A percentile compares a stretch with the other conserved stretches of the same genome.
Evolutionary conservation across 2,797 vertebrate species (phyloP).

Genomic region (Linurgus olivaceus): DNA sequence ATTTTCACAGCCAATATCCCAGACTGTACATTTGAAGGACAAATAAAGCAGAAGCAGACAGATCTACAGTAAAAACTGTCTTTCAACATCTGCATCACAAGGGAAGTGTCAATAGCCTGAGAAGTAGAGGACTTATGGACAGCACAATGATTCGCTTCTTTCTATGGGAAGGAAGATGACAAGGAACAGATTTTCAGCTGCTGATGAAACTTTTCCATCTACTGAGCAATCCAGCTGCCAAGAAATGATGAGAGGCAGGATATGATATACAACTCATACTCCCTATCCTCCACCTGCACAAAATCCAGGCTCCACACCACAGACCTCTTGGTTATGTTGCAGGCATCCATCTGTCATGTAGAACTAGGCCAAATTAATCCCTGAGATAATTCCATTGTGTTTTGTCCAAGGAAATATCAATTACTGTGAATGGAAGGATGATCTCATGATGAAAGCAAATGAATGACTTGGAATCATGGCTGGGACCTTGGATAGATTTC

Average conservation of each 20-base stretch:
- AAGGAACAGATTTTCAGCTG: constrained; percentile 78
- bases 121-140: constrained; percentile 57
- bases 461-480: neutral
- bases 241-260: constrained; percentile 72
- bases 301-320: neutral
- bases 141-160: constrained; percentile 57
- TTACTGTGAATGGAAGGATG: constrained; percentile 29
- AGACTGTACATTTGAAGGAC: constrained; percentile 25
- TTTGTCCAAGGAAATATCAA: constrained; percentile 31
- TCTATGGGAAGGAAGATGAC: constrained; percentile 73
- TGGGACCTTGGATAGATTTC: neutral
- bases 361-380: constrained; percentile 42
- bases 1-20: constrained; percentile 23
- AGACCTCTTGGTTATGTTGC: constrained; percentile 32
- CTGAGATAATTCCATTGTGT: constrained; percentile 19
- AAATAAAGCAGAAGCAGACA: constrained; percentile 56
- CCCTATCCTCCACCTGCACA: constrained; percentile 58
- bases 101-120: constrained; percentile 57
- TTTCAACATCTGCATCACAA: constrained; percentile 67
- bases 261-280: constrained; percentile 49
- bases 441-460: constrained; percentile 42
- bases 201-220: constrained; percentile 70
- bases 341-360: constrained; percentile 11
- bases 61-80: constrained; percentile 59
- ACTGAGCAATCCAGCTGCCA: constrained; percentile 67